Evolutionary conservation across 2,888 invertebrate genomes (phyloP).

Genomic region (Noctuana brunneofusca): DNA sequence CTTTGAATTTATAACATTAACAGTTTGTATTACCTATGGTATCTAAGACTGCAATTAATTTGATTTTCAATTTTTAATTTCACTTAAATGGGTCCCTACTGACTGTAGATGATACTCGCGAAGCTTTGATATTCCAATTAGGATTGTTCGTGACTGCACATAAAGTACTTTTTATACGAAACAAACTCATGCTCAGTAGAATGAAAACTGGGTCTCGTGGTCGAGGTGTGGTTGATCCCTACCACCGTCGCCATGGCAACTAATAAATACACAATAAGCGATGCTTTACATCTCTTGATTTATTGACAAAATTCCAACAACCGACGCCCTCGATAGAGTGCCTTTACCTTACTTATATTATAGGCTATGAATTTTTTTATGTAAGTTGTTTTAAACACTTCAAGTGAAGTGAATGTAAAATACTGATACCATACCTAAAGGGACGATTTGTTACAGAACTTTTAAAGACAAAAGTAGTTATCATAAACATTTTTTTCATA

Average conservation of each 20-base stretch:
- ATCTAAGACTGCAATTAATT: too few relatives aligned
- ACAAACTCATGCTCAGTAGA: conserved; percentile 20
- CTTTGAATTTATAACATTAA: background rate
- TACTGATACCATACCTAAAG: too few relatives aligned
- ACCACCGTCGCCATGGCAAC: conserved; percentile 66
- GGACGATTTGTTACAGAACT: too few relatives aligned
- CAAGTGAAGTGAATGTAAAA: too few relatives aligned
- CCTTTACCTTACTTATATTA: conserved; percentile 6
- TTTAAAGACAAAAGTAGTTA: too few relatives aligned
- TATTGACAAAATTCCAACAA: conserved; percentile 69
- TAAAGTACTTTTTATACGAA: conserved; percentile 12
- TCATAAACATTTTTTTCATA: too few relatives aligned
- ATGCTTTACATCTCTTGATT: conserved; percentile 52
- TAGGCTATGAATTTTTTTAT: too few relatives aligned
- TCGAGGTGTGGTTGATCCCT: conserved; percentile 68
- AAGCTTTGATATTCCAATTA: background rate
- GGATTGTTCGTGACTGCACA: background rate
- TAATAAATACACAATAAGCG: conserved; percentile 66
- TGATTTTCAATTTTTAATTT: background rate
- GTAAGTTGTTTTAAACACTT: too few relatives aligned
- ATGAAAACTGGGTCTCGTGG: conserved; percentile 56
- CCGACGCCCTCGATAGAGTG: conserved; percentile 29
- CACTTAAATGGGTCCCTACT: background rate
- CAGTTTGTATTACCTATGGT: too few relatives aligned
- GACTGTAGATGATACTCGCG: background rate